A percentile compares a stretch with the other conserved stretches of the same genome.
These are phyloP conservation scores for Monochamus saltuarius DNA, from an alignment of 1,140 invertebrate species.

Conservation along the genomic window DNA sequence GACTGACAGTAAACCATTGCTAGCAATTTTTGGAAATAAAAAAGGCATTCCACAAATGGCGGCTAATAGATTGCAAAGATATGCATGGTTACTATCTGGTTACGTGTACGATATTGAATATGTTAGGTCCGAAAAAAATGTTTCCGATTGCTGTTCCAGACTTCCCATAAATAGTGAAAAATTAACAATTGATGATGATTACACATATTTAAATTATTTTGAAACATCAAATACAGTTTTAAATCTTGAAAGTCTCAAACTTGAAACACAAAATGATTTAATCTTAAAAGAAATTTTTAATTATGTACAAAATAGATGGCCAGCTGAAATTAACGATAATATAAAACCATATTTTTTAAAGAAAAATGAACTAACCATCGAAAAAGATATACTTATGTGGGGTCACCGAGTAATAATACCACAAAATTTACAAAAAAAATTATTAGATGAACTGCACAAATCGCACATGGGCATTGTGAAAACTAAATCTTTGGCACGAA, in stretches of 20 bases:
- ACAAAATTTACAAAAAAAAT: slow-evolving; percentile 24
- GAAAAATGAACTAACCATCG: slow-evolving; percentile 32
- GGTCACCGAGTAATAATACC: slow-evolving; percentile 50
- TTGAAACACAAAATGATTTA: slow-evolving; percentile 19
- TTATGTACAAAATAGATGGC: not conserved
- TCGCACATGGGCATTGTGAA: slow-evolving; percentile 52
- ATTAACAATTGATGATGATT: not conserved
- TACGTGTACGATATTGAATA: slow-evolving; percentile 48
- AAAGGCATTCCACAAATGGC: slow-evolving; percentile 42
- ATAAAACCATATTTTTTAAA: slow-evolving; percentile 13
- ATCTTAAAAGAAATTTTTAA: slow-evolving; percentile 12
- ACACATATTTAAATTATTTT: not conserved
- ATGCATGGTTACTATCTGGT: slow-evolving; percentile 43
- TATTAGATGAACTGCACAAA: slow-evolving; percentile 49
- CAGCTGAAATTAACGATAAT: not conserved
- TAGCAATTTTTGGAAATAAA: slow-evolving; percentile 50
- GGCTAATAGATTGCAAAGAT: slow-evolving; percentile 45
- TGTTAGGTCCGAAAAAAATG: slow-evolving; percentile 15
- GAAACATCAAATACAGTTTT: not conserved
- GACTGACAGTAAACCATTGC: slow-evolving; percentile 57
- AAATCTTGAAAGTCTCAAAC: slow-evolving; percentile 23
- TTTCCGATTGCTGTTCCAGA: slow-evolving; percentile 42
- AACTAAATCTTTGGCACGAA: slow-evolving; percentile 51
- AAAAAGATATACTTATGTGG: slow-evolving; percentile 37
- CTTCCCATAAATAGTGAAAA: slow-evolving; percentile 26